Base-by-base conservation (phyloP, 2,797 vertebrate genomes). In the Dipus sagitta region DNA sequence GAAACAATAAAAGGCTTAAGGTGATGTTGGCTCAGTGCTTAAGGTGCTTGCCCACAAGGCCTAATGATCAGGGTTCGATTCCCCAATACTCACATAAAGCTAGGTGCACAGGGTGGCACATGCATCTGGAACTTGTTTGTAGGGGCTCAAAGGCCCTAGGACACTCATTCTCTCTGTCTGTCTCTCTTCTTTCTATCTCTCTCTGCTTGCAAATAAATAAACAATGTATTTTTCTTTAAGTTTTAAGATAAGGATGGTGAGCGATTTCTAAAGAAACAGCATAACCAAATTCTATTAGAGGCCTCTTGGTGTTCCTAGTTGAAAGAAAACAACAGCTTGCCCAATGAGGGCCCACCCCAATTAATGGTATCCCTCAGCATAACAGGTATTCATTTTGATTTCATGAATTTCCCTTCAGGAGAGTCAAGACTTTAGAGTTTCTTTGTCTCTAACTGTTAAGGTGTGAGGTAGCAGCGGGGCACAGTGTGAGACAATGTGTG, bases 201-300 rank as follows among this genome's bases (percentile, higher is more conserved):
- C 9, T 47, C 47, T 47, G 47, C 47, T 47, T 47, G 47, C 47
- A 47, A 47, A 47, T 47, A 8, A 47, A 47, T 47, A 47, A 47
- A 47, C 1, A 47, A 47, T 9, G 11, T 9, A 47, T 47, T 47
- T 9, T 47, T 47, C 9, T 47, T 47, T 47, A 82, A 87, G 67
- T 26, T 88, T 95, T 89, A 68, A 78, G 54, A 12, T 58, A 58
- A 58, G 54, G 54, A 58, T 58, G 54, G 14, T 58, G 54, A 4
- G 4, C 2, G 54, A 58, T 58, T 13, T 58, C 54, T 58, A 58
- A 86, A 95, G 95, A 52, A 15, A 13, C 23, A 26, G 47, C 15
- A 34, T 86, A 91, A 87, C 86, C 86, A 95, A 96, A 91, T 89
- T 67, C n/a, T 13, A 84, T 77, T 82, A 82, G 96, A 91, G 90